phyloP scores from a whole-genome alignment of 1,140 invertebrate species.

The Phortica variegata region DNA sequence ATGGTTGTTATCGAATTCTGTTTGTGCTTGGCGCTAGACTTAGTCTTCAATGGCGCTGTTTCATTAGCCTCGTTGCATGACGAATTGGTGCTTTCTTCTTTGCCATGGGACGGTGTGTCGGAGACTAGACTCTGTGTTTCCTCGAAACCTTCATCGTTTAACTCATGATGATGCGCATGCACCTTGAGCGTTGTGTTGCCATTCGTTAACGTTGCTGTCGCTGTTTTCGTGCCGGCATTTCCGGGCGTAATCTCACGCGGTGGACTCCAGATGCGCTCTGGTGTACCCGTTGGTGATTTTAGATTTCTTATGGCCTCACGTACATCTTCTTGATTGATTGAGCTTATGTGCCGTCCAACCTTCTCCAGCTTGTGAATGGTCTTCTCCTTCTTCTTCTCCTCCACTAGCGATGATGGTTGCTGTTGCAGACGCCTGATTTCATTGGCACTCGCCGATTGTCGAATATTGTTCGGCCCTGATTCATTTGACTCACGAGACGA shows the following conservation, averaged over 20 bases:
- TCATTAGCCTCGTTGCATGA: conserved; percentile 63
- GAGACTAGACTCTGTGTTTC: conserved; percentile 84
- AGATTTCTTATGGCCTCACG: conserved; percentile 64
- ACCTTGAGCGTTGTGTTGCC: conserved; percentile 14
- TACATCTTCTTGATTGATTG: conserved; percentile 66
- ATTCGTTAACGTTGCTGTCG: conserved; percentile 20
- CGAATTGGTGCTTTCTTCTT: conserved; percentile 61
- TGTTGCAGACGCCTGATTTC: conserved; percentile 65
- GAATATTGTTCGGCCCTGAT: conserved; percentile 17
- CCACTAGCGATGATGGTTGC: conserved; percentile 67
- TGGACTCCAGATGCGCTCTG: conserved; percentile 61
- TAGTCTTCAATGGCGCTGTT: conserved; percentile 12
- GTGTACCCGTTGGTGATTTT: conserved; percentile 62
- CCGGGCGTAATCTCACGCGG: conserved; percentile 42
- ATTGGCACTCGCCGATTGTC: conserved; percentile 60
- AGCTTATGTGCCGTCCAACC: conserved; percentile 58
- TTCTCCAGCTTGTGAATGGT: conserved; percentile 58
- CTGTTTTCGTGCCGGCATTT: neutral
- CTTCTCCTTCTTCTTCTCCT: conserved; percentile 55
- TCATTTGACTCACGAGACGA: conserved; percentile 32
- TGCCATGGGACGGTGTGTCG: conserved; percentile 77
- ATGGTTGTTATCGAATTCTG: conserved; percentile 36
- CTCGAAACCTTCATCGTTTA: conserved; percentile 87
- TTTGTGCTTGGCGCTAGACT: conserved; percentile 24
- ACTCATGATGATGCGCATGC: conserved; percentile 63